Evolutionary conservation across 1,140 invertebrate species (phyloP).

Genomic region (Conus betulinus): DNA sequence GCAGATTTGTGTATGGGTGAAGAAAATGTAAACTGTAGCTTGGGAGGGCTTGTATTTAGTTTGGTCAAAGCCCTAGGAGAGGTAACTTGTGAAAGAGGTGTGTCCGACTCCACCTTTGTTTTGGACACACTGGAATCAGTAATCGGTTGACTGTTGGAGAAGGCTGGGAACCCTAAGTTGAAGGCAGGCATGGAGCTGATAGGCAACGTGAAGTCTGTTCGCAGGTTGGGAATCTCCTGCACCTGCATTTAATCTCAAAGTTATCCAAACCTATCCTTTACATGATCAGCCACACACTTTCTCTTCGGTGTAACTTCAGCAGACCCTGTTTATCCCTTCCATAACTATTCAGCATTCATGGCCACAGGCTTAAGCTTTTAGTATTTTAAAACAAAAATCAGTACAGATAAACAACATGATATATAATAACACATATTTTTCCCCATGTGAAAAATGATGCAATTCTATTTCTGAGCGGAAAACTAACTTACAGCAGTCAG

Average conservation of each 20-base stretch:
- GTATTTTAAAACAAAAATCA: no score
- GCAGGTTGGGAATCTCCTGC: conserved; percentile 54
- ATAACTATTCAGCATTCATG: no score
- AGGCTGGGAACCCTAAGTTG: conserved; percentile 24
- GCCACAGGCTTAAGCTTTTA: no score
- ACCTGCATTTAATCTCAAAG: not conserved
- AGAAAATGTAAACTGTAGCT: conserved; percentile 60
- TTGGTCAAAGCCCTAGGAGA: not conserved
- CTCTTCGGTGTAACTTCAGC: no score
- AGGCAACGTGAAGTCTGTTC: conserved; percentile 65
- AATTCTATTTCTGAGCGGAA: no score
- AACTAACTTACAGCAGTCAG: no score
- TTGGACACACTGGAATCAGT: not conserved
- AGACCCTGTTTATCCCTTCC: no score
- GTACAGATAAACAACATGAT: no score
- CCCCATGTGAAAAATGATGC: no score
- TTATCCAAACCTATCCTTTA: no score
- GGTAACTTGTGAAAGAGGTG: not conserved
- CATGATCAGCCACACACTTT: no score
- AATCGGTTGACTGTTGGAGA: not conserved
- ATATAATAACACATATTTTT: no score
- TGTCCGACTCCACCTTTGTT: not conserved
- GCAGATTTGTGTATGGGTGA: conserved; percentile 52
- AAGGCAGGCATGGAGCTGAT: conserved; percentile 46
- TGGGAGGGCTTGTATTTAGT: not conserved